Percentiles rank a stretch among this genome's conserved stretches.
These are phyloP conservation scores for Steinernema scapterisci DNA, from an alignment of 2,888 invertebrate species.

Conservation along the genomic window DNA sequence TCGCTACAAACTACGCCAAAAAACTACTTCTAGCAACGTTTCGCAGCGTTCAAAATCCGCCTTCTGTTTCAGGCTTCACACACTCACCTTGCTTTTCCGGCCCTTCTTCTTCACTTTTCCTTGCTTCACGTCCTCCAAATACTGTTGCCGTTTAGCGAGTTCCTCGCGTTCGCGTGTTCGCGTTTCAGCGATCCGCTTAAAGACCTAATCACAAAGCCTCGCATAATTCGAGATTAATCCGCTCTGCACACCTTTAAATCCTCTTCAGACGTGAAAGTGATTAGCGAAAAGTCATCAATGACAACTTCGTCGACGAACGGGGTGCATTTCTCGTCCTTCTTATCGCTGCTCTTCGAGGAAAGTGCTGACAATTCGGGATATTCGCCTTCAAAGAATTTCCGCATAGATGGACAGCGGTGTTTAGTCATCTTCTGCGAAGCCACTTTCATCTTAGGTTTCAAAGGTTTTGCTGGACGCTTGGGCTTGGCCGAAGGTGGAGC, in stretches of 20 bases:
- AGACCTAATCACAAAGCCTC: neutral
- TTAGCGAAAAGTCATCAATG: slow-evolving; percentile 25
- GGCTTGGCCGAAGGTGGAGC: neutral
- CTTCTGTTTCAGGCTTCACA: neutral
- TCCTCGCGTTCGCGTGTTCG: neutral
- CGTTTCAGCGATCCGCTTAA: neutral
- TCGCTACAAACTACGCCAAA: no score
- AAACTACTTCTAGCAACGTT: no score
- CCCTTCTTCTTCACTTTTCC: slow-evolving; percentile 29
- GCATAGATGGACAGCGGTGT: neutral
- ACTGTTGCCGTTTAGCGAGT: neutral
- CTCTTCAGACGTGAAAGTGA: slow-evolving; percentile 19
- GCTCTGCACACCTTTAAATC: neutral
- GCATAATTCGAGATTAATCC: neutral
- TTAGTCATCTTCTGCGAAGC: slow-evolving; percentile 12
- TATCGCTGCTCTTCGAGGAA: neutral
- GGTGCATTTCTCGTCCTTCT: neutral
- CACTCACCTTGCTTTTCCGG: slow-evolving; percentile 6
- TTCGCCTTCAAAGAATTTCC: neutral
- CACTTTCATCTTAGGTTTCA: neutral
- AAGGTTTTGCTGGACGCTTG: neutral
- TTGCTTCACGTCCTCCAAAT: neutral
- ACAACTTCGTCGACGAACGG: slow-evolving; percentile 8
- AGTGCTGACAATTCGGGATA: neutral
- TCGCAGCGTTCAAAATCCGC: neutral